Percentiles rank a stretch among this genome's conserved stretches.
Evolutionary conservation across 2,888 invertebrate species (phyloP).

Genomic region (Perdita meconis): DNA sequence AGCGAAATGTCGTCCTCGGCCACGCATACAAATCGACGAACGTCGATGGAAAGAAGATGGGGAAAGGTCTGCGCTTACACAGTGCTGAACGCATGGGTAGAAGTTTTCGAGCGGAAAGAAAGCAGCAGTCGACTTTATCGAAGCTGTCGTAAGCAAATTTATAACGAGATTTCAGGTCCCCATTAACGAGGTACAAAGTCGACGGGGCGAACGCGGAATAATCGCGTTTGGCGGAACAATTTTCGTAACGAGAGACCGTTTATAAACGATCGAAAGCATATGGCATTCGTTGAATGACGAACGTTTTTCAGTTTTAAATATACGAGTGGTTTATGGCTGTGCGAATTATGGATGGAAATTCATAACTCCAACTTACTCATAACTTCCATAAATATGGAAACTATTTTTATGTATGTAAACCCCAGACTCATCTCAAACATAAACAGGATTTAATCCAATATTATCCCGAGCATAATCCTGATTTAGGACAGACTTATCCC

Average conservation of each 20-base stretch:
- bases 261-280: slow-evolving; percentile 48
- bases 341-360: too few species aligned
- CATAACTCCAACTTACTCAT: too few species aligned
- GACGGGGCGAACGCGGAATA: slow-evolving; percentile 40
- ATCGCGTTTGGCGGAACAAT: slow-evolving; percentile 51
- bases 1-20: slow-evolving; percentile 16
- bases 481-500: too few species aligned
- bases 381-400: too few species aligned
- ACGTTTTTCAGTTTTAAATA: neutral
- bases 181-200: slow-evolving; percentile 61
- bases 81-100: neutral
- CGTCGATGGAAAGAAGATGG: neutral
- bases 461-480: too few species aligned
- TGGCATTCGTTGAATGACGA: slow-evolving; percentile 18
- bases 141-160: slow-evolving; percentile 61
- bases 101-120: slow-evolving; percentile 18
- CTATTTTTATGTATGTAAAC: too few species aligned
- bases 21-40: slow-evolving; percentile 36
- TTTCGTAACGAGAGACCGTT: slow-evolving; percentile 60
- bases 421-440: too few species aligned
- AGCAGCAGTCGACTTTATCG: slow-evolving; percentile 50
- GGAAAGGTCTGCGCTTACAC: neutral
- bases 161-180: slow-evolving; percentile 62
- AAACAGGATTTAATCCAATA: too few species aligned
- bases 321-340: too few species aligned